Evolutionary conservation across 1,140 invertebrate genomes (phyloP), one percentile per base, ranked within the genome.

Genomic region (Hyles euphorbiae): DNA sequence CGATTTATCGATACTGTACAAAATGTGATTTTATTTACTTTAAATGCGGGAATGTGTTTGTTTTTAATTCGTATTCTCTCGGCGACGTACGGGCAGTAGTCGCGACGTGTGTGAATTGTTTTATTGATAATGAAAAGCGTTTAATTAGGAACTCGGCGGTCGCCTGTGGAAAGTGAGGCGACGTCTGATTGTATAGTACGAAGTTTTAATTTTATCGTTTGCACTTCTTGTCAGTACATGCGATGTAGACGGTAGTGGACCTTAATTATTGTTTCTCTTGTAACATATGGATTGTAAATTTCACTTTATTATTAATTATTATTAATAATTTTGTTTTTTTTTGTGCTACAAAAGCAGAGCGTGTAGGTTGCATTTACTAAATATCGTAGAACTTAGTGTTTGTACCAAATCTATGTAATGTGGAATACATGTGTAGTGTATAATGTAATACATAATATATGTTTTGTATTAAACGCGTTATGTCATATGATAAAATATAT

Each of bases 331-430:
- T 56, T 68, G 53, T 65, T 69, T 66, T 72, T 61, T 55, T 72
- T 78, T 70, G 22, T 74, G 73, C 74, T 67, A 75, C 55, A 47
- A 58, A 60, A 67, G 59, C 59, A 65, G 69, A 74, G 76, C 65
- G 72, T 78, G 75, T 82, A 82, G 78, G 70, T 77, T 88, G 85
- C 85, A 88, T 88, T 88, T 88, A 88, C 85, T 86, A 86, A 88
- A 73, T 88, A 81, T 85, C 83, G 85, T 81, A 61, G 68, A 84
- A 82, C 68, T 79, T 86, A 86, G 77, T 73, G 76, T 83, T 83
- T 83, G 74, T 86, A 86, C 81, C 82, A 83, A 87, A 85, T 82
- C 65, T 68, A 69, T 78, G 61, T 74, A 72, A 71, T 69, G 70
- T 59, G 61, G 56, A 8, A 40, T 48, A 48, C n/a, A 48, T 48